Base-by-base conservation (phyloP, 2,797 vertebrate genomes). In the Amniataba percoides region DNA sequence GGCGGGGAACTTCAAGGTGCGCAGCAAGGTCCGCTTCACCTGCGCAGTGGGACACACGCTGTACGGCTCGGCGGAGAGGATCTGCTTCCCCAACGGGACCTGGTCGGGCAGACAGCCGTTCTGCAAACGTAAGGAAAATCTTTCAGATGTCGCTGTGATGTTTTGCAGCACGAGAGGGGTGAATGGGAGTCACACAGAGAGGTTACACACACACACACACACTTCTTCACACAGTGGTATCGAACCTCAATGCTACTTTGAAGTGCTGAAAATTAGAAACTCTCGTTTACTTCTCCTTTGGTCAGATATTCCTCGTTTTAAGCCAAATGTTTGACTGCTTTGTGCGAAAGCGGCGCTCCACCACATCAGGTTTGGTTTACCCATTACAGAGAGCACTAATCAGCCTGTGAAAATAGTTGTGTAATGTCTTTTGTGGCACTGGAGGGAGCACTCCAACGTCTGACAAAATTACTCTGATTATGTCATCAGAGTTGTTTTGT, bases 71-170 rank as follows among this genome's bases (percentile, higher is more conserved):
- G 96, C 97, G 57, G 97, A 98, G 94, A 96, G 98, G 82, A 97
- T 94, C 21, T 99, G 98, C 89, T 95, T 98, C 86, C 94, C 96
- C 87, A 99, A 99, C 53, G 96, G 96, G 80, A 98, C 97, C 19
- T 99, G 98, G 98, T 98, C 97, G 2, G 98, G 98, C 85, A 95
- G 88, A 69, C 98, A 99, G 77, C 97, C 98, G 3, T 98, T 97
- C 92, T 99, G 98, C 94, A 98, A 98, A 96, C 96, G 98, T 99
- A 96, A 95, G 91, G 62, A 49, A 27, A 72, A 40, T 23, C 21
- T 72, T 68, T 59, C n/a, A 67, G 64, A 53, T 73, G 9, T 71
- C 21, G 78, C 45, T 71, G 46, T 59, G 31, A 57, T 78, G 59
- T 72, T 72, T 68, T 58, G 53, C 46, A 23, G 40, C 15, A 5